Conservation (phyloP, 2,113 vertebrate genomes). For the Lasiurus cinereus region DNA sequence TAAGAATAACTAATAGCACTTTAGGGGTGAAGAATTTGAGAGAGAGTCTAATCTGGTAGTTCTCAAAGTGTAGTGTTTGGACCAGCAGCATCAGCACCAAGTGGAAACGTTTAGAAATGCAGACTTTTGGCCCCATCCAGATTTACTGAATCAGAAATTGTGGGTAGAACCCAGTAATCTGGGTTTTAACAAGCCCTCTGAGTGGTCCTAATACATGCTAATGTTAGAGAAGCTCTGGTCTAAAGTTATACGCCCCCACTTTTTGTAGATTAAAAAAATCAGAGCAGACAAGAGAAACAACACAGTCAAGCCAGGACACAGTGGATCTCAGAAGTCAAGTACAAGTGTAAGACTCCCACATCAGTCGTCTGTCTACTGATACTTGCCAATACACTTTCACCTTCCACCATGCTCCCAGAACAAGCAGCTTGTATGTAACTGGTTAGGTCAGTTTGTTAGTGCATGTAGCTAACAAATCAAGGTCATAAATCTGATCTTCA, state of each 20-base stretch:
- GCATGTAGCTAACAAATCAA: background rate
- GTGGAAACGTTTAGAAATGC: background rate
- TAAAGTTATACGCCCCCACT: background rate
- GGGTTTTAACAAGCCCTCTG: background rate
- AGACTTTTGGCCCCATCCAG: background rate
- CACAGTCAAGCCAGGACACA: background rate
- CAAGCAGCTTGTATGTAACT: background rate
- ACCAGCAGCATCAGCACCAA: background rate
- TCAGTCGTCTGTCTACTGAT: background rate
- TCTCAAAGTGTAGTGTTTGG: background rate
- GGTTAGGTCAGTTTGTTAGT: background rate
- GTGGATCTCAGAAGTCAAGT: background rate
- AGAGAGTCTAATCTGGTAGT: background rate
- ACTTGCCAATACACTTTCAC: background rate
- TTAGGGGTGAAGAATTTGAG: conserved; percentile 20
- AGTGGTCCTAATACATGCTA: background rate
- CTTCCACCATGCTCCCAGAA: background rate
- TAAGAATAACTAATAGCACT: conserved; percentile 5
- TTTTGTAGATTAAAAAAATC: background rate
- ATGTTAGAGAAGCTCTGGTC: background rate
- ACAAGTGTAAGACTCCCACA: too few relatives aligned
- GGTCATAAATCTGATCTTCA: background rate
- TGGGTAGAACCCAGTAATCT: background rate
- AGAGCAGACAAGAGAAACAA: background rate
- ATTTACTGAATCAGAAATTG: conserved; percentile 8